These are phyloP conservation scores for Cochlearius cochlearius DNA, from an alignment of 2,113 vertebrate species.

Conservation along the genomic window DNA sequence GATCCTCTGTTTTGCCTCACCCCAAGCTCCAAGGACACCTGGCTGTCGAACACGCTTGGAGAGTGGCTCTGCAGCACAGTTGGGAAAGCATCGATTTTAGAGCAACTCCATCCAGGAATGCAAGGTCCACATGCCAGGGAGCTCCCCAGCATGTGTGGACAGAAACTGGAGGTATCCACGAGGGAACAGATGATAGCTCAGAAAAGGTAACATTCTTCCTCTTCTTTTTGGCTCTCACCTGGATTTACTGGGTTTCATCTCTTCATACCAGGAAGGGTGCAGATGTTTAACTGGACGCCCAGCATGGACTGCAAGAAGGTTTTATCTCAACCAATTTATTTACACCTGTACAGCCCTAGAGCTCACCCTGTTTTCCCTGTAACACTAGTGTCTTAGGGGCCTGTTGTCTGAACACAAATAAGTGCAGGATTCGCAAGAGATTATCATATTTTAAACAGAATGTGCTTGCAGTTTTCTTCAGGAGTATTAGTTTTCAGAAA, in stretches of 20 bases:
- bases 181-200: background rate
- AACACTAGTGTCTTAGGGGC: background rate
- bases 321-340: background rate
- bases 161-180: background rate
- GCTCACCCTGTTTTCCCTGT: background rate
- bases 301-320: background rate
- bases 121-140: background rate
- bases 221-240: background rate
- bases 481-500: slow-evolving; percentile 13
- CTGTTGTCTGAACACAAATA: background rate
- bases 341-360: background rate
- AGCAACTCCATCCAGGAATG: background rate
- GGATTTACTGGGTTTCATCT: background rate
- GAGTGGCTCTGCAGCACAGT: background rate
- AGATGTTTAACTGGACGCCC: background rate
- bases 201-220: background rate
- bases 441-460: background rate
- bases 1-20: background rate
- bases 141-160: fast-evolving
- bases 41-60: background rate
- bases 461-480: background rate
- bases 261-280: background rate
- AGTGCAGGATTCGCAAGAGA: background rate
- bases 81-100: background rate
- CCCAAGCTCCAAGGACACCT: background rate